A percentile compares a stretch with the other conserved stretches of the same genome.
These are phyloP conservation scores for Ophion costatus DNA, from an alignment of 2,888 invertebrate species.

Conservation along the genomic window DNA sequence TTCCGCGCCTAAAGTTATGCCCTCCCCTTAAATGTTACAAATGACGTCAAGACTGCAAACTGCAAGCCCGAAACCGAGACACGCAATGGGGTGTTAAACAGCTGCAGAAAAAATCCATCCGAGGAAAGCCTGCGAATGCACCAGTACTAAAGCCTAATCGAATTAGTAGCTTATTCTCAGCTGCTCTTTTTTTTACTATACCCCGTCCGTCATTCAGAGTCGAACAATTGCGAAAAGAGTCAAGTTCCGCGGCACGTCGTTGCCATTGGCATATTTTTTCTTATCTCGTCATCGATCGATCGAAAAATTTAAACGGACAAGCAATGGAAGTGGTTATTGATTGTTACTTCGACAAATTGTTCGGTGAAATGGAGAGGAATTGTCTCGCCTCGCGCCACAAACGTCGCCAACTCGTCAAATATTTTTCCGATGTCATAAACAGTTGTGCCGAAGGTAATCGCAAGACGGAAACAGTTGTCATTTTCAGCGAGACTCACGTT, in stretches of 20 bases:
- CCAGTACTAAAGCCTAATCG: conserved; percentile 75
- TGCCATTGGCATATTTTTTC: background rate
- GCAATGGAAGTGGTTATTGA: conserved; percentile 92
- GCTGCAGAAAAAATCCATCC: conserved; percentile 39
- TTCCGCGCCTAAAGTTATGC: no score
- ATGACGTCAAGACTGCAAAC: conserved; percentile 27
- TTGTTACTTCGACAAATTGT: conserved; percentile 91
- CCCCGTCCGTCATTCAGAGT: conserved; percentile 68
- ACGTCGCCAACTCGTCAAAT: conserved; percentile 89
- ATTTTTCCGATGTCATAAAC: conserved; percentile 91
- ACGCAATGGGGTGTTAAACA: conserved; percentile 26
- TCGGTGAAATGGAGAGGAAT: conserved; percentile 89
- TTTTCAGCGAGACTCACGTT: background rate
- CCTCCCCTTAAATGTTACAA: background rate
- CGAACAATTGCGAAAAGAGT: conserved; percentile 64
- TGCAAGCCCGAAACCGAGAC: conserved; percentile 5
- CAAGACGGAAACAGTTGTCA: background rate
- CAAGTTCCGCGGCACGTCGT: conserved; percentile 34
- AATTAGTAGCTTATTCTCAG: conserved; percentile 72
- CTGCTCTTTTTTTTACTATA: conserved; percentile 56
- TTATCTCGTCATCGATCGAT: background rate
- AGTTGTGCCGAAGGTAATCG: conserved; percentile 87
- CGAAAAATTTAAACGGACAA: conserved; percentile 21
- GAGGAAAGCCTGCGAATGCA: conserved; percentile 74
- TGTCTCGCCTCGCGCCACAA: conserved; percentile 89